Conservation (phyloP, 2,797 vertebrate species). For the Falco cherrug region DNA sequence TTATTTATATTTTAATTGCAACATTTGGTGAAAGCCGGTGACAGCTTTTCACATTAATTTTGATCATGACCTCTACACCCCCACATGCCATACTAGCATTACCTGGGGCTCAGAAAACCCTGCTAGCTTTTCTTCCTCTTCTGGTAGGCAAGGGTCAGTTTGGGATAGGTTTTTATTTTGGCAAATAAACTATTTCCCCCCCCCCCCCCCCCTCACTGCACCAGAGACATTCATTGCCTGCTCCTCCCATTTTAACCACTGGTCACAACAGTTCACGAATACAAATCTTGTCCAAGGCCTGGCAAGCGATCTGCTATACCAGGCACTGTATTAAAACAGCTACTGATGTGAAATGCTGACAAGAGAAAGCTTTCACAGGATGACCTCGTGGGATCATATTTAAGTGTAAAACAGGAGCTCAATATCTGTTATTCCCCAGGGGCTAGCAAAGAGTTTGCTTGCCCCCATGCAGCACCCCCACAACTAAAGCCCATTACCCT, state of each 20-base stretch:
- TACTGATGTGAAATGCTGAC: neutral
- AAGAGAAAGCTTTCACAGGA: neutral
- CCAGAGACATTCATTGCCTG: neutral
- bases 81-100: neutral
- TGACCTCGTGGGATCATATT: neutral
- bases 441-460: neutral
- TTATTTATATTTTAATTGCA: neutral
- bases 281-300: neutral
- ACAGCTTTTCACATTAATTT: neutral
- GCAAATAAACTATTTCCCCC: neutral
- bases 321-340: neutral
- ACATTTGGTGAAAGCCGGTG: neutral
- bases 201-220: neutral
- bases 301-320: neutral
- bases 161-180: neutral
- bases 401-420: neutral
- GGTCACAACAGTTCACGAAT: neutral
- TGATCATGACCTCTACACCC: no score
- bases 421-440: neutral
- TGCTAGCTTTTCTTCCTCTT: neutral
- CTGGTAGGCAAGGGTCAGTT: neutral
- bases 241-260: neutral
- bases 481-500: neutral
- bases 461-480: neutral
- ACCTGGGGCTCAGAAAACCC: neutral